Base-by-base conservation (phyloP, 2,888 invertebrate genomes). In the Seira musarum region DNA sequence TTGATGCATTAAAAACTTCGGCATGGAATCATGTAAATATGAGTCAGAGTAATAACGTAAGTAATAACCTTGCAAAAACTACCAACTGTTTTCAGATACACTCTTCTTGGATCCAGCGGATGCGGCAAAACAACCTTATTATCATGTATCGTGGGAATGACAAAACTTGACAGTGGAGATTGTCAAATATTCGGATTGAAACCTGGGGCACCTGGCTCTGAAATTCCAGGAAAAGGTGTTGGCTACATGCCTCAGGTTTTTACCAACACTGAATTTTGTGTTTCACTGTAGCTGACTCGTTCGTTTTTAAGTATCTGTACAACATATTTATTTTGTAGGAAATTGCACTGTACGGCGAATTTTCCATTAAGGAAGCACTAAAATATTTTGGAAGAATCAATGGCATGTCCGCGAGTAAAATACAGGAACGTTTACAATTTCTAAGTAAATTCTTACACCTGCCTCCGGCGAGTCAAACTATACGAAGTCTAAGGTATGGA, bases 381-480 rank as follows among this genome's bases (percentile, higher is more conserved):
- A 94, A 95, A 93, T 97, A 97, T 89, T 98, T 98, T 90, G 97
- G 97, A 60, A 95, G 96, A 93, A 95, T 98, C 88, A 96, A 96
- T 89, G 95, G 96, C 85, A 97, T 98, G 97, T 91, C 93, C 88
- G 93, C 94, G 40, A 89, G 91, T 25, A 94, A 96, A 90, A 96
- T 97, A 86, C 90, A 91, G 72, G 94, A 94, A 85, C 91, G 97
- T 86, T 92, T 95, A 85, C 92, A 94, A 87, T 97, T 97, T 89
- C 91, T 97, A 19, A 90, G 97, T 35, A 95, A 96, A 89, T 97
- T 98, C 89, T 92, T 98, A 65, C 96, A 97, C 89, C 90, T 98
- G 88, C 97, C 97, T 60, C 94, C 94, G 86, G 93, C 94, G 88
- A 94, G 94, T 88, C 91, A 96, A 84, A 91, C 93, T 87, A 93